Base-by-base conservation (phyloP, 64 coral and sea anemone species). In the Stylophora pistillata region DNA sequence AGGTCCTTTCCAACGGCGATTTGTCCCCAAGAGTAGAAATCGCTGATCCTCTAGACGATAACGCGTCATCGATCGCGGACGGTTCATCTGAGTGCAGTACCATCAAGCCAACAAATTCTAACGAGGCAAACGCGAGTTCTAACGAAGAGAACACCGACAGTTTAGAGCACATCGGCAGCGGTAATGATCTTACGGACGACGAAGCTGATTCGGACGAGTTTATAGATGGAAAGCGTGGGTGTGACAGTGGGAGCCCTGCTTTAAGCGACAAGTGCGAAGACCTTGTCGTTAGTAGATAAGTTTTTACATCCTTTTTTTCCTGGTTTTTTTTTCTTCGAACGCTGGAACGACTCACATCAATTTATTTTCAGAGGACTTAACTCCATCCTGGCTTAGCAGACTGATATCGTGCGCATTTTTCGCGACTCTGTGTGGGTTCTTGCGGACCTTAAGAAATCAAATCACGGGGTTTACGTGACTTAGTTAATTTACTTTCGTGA, bases 111-210 rank as follows among this genome's bases (percentile, higher is more conserved):
- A 55, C 64, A 7, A 47, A 47, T 64, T 89, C 83, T 78, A 53
- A 90, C 47, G 95, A 85, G 25, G 64, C 61, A 63, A 76, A 83
- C 82, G 30, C 78, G 76, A 90, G 83, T 23, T 76, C 86, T 17
- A 95, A 82, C 30, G 97, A 98, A 88, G 93, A 89, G 23, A 90
- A 90, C 70, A 94, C 92, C 23, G 88, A 99, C 73, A 99, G 97
- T 86, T 99, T 91, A 72, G 97, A 99, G 86, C 97, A 99, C 33
- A 90, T 98, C 21, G 87, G 82, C 53, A 86, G 93, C 34, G 80
- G 60, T 10, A 84, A 88, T 34, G 96, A 98, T 13, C 81, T 89
- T 27, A 95, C 97, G 10, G 97, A 99, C 71, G 93, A 95, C 30
- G 97, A 99, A 31, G 94, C 87, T 33, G 97, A 85, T 37, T 89